Evolutionary conservation across 2,888 invertebrate genomes (phyloP), one percentile per base, ranked within the genome.

Genomic region (Latrodectus hesperus): DNA sequence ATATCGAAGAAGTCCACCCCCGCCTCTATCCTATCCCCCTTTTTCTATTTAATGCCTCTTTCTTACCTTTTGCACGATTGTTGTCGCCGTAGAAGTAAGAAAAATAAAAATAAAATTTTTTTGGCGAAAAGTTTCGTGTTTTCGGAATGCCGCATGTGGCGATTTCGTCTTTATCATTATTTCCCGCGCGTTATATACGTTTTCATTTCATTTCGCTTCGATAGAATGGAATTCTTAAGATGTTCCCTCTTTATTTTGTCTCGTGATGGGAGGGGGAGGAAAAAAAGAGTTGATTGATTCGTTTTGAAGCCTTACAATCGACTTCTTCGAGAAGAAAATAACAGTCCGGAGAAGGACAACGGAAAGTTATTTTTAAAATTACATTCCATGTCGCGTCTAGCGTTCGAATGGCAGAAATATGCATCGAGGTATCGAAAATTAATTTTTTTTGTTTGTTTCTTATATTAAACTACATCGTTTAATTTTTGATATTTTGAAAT

Each of bases 211-310:
- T 77, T 70, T 72, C 51, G 67, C 71, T 52, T 16, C 51, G 38
- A 68, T 53, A 53, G 65, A 55, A 85, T 79, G 67, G 72, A 84
- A 84, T 85, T 79, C 70, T 86, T 75, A 76, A 80, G 75, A 80
- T 86, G 76, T 86, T 80, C 75, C 76, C 73, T 38, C 64, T 55
- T 74, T 74, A 64, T 60, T 80, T 72, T 64, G 14, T 67, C 65
- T 74, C n/a, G n/a, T 60, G 49, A 65, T 17, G 22, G 16, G 16
- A 65, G 16, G 22, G 64, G 52, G 68, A 68, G 55, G 78, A 77
- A 73, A 77, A 52, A 77, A 67, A 12, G 73, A 84, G 77, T 67
- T 84, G 84, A 84, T 84, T 84, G 84, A 84, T 84, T 73, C 84
- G 53, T 78, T 78, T 38, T 38, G 38, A 38, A 38, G 38, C 38